Base-by-base conservation (phyloP, 2,888 invertebrate genomes). In the Epinotia bilunana region DNA sequence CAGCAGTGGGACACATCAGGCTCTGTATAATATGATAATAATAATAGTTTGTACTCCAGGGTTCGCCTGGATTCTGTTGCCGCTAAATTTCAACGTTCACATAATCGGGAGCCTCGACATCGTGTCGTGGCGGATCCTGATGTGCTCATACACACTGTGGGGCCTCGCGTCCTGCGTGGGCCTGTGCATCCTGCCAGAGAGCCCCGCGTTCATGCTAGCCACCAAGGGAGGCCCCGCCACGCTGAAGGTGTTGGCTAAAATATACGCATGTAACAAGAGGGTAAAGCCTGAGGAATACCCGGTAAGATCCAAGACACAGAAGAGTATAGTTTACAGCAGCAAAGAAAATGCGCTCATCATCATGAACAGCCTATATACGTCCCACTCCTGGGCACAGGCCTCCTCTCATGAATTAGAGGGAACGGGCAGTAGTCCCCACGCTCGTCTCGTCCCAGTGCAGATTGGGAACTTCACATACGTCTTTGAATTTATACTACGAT, bases 41-140 rank as follows among this genome's bases (percentile, higher is more conserved):
- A 33, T 55, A 11, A 7, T 3, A 13, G 23, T 12, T 58, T 33
- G 4, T 77, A 95, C n/a, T n/a, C n/a, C n/a, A n/a, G n/a, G n/a
- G n/a, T 49, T n/a, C 13, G 61, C 70, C 12, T 70, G 70, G 70
- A 70, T 70, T 11, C 6, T 70, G 4, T 23, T 70, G 16, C 70
- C 70, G 46, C 46, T n/a, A 12, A 70, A 61, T 9, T 70, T 46
- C 28, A 49, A 28, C n/a, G 0, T 61, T 3, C n/a, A 4, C n/a
- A 0, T 49, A 3, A 18, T 12, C 11, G 61, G 28, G 12, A 7
- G 0, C 0, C n/a, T 70, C 1, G 33, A 3, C n/a, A 23, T 70
- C 28, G 61, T 61, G 12, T 9, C 60, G 13, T 70, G 70, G 70
- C 58, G 70, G 18, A 33, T 61, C n/a, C 23, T 70, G 20, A 61